Base-by-base conservation (phyloP, 2,888 invertebrate genomes). In the Acrobasis suavella region DNA sequence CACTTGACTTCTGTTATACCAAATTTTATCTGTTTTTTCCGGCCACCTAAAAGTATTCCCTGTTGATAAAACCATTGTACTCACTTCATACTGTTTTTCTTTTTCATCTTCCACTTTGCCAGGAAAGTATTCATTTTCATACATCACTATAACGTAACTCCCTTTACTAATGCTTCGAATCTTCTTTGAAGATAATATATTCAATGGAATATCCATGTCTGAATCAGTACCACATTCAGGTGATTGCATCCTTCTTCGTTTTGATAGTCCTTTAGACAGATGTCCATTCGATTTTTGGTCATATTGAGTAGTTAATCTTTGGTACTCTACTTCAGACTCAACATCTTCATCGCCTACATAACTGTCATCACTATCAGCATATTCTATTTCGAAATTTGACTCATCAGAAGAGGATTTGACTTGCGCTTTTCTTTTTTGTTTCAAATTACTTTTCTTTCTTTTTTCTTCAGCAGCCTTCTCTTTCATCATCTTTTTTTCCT, bases 1-100 rank as follows among this genome's bases (percentile, higher is more conserved):
- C n/a, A 54, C 17, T 52, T 52, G 32, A 37, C 5, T 52, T 37
- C 1, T 14, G 32, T n/a, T 37, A 59, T 68, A 66, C 66, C 65
- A 68, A 52, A 66, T 66, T 64, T 65, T 68, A 62, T 68, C 66
- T 49, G 62, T 39, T 61, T 56, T 64, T 60, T 64, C 64, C 56
- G 65, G 66, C 69, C 65, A 68, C 64, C 63, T 46, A 51, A 66
- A 68, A 10, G 63, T 65, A 61, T 68, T 68, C 9, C 54, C 55
- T 49, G 64, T 64, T 55, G 66, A 65, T 58, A 68, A 64, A 49
- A 66, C 64, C 68, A 68, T 68, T 51, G 66, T 66, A 49, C 68
- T 66, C 56, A 67, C 60, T 67, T 67, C 67, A 59, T 62, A 65
- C 32, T 22, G 14, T 1, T 52, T 37, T 52, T 52, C n/a, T 1